These are phyloP conservation scores for Misgurnus mizolepis DNA, from an alignment of 2,113 vertebrate genomes.

Conservation along the genomic window DNA sequence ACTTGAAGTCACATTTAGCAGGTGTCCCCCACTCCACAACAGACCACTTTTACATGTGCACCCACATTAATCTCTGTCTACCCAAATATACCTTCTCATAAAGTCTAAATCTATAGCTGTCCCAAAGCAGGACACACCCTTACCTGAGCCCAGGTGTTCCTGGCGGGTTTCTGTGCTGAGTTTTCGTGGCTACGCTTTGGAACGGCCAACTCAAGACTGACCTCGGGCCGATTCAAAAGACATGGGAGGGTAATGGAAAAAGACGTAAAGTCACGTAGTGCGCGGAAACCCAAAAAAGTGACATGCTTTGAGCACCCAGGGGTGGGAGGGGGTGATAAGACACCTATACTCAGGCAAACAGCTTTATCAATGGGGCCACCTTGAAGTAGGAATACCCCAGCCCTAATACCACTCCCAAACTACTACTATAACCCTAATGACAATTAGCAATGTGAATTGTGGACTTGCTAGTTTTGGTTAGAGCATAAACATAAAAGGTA, in stretches of 20 bases:
- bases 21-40: neutral
- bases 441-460: no score
- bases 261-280: conserved; percentile 52
- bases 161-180: conserved; percentile 60
- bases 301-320: conserved; percentile 53
- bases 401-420: conserved; percentile 60
- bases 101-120: neutral
- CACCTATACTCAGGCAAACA: conserved; percentile 53
- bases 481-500: neutral
- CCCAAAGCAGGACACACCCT: conserved; percentile 58
- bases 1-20: neutral
- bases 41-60: neutral
- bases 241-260: conserved; percentile 45
- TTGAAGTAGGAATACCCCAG: conserved; percentile 75
- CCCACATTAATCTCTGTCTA: neutral
- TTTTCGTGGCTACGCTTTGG: conserved; percentile 52
- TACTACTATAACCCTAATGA: conserved; percentile 49
- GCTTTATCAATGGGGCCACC: conserved; percentile 70
- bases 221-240: neutral
- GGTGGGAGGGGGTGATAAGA: conserved; percentile 64
- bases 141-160: conserved; percentile 74
- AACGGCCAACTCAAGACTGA: conserved; percentile 49
- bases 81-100: neutral
- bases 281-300: conserved; percentile 9
- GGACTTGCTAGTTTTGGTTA: neutral